phyloP scores from a whole-genome alignment of 1,140 invertebrate species.

The Chrysomallon squamiferum region DNA sequence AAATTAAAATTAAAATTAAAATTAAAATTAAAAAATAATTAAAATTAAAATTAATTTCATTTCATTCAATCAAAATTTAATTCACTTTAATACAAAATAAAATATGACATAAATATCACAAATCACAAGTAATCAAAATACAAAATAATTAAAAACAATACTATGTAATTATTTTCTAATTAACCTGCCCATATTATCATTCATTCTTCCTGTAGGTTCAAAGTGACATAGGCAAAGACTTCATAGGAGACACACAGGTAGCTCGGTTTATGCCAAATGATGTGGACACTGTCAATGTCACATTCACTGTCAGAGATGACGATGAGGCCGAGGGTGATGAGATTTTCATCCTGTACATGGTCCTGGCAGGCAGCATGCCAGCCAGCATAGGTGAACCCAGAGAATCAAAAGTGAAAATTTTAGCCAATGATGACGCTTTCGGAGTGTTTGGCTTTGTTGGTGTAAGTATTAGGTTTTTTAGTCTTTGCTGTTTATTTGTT shows the following conservation, averaged over 20 bases:
- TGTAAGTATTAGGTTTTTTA: constrained; percentile 26
- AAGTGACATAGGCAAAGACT: constrained; percentile 39
- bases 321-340: constrained; percentile 51
- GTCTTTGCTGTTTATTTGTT: too few species aligned
- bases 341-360: constrained; percentile 41
- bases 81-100: too few species aligned
- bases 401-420: constrained; percentile 41
- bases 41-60: too few species aligned
- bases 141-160: too few species aligned
- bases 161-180: too few species aligned
- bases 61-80: too few species aligned
- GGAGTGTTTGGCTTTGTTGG: constrained; percentile 53
- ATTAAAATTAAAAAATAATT: too few species aligned
- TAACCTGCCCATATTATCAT: too few species aligned
- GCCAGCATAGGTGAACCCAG: constrained; percentile 28
- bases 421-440: constrained; percentile 60
- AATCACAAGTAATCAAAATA: too few species aligned
- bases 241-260: constrained; percentile 51
- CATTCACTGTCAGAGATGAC: constrained; percentile 55
- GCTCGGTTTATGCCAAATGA: constrained; percentile 37
- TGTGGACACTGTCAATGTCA: constrained; percentile 25
- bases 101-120: too few species aligned
- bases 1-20: too few species aligned
- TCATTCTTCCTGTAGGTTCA: constrained; percentile 28
- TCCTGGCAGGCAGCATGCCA: constrained; percentile 18